Percentiles rank a stretch among this genome's conserved stretches.
phyloP scores from a whole-genome alignment of 2,797 vertebrate genomes.

The Pseudomugil tenellus region DNA sequence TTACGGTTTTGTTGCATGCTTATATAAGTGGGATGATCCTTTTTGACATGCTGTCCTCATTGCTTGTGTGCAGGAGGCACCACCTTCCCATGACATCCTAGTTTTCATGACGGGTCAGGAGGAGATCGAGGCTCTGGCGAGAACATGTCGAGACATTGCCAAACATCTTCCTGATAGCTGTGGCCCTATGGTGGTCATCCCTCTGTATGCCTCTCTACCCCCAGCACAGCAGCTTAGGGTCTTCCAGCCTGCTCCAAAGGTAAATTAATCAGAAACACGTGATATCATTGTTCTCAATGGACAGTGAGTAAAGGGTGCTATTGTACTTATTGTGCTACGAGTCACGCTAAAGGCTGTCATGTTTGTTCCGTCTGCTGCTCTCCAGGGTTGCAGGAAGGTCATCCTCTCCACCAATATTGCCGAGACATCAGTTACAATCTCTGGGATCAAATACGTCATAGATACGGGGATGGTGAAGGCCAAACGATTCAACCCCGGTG shows the following conservation, averaged over 20 bases:
- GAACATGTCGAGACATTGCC: constrained; percentile 92
- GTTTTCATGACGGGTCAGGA: constrained; percentile 99
- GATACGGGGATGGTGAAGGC: constrained; percentile 99
- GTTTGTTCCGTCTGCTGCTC: background rate
- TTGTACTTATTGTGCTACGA: background rate
- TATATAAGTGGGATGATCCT: constrained; percentile 11
- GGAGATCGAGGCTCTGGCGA: constrained; percentile 96
- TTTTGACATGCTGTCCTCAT: constrained; percentile 4
- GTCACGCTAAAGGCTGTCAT: background rate
- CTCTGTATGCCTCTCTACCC: constrained; percentile 94
- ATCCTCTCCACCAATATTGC: constrained; percentile 98
- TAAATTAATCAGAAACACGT: constrained; percentile 47
- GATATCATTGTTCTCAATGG: background rate
- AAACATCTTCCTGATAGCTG: constrained; percentile 91
- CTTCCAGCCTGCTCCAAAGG: constrained; percentile 91
- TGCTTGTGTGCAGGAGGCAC: constrained; percentile 85
- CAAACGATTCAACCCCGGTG: constrained; percentile 95
- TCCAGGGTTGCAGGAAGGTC: constrained; percentile 93
- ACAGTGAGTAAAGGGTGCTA: background rate
- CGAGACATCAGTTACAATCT: constrained; percentile 96
- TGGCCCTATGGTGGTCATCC: constrained; percentile 87
- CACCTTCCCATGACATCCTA: constrained; percentile 90
- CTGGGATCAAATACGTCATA: constrained; percentile 94
- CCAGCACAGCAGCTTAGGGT: constrained; percentile 91
- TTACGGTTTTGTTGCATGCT: background rate